Base-by-base conservation (phyloP, 1,140 invertebrate species). In the Daktulosphaira vitifoliae region DNA sequence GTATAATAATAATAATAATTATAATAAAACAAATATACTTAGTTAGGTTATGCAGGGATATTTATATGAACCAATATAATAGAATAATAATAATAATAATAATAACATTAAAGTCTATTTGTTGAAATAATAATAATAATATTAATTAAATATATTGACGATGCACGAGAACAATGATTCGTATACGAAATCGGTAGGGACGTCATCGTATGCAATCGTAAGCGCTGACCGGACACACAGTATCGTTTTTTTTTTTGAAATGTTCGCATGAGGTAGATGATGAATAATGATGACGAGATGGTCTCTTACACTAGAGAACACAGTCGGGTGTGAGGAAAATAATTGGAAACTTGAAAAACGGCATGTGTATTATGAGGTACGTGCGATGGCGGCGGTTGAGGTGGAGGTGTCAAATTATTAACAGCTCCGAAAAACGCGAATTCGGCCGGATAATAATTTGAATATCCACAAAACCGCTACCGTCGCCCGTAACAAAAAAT, bases 371-470 rank as follows among this genome's bases (percentile, higher is more conserved):
- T 33, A 6, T 5, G 29, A 11, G 29, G 29, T 33, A 11, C 29
- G 29, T 11, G 5, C 29, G 29, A 11, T 11, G 29, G 29, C 29
- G 29, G 29, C 29, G 29, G 29, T 33, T 5, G 29, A 5, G 29
- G 29, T 11, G 29, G 29, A 6, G 29, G 29, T 11, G 29, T 6
- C 29, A 33, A 33, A 33, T 33, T 11, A 33, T 33, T 33, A 15
- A 65, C 33, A 65, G 48, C 25, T 51, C 64, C 50, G 49, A 52
- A 49, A 65, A 65, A 65, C 54, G 54, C 54, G 54, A 59, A 5
- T 59, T 59, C 39, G 54, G 54, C 54, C 54, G 44, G 54, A 39
- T 26, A 26, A 11, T 23, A 23, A 23, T 29, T 11, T n/a, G n/a
- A n/a, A n/a, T n/a, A n/a, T 15, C 25, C 1, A 6, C 29, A 33